A percentile compares a stretch with the other conserved stretches of the same genome.
These are phyloP conservation scores for Dipodomys merriami DNA, from an alignment of 2,113 vertebrate genomes.

Conservation along the genomic window DNA sequence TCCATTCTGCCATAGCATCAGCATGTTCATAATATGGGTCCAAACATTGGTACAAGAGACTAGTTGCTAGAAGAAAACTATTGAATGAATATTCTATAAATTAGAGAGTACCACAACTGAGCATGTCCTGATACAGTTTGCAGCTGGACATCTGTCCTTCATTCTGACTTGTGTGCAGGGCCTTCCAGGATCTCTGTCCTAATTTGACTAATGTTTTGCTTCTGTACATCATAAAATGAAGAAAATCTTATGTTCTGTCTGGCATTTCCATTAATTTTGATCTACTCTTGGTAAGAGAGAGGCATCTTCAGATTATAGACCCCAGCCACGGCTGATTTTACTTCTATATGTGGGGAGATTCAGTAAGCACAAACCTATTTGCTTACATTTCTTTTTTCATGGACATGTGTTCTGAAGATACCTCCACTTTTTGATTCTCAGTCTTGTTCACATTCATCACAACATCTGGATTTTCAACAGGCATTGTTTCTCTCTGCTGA, in stretches of 20 bases:
- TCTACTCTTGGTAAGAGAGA: accelerated
- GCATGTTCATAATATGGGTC: background rate
- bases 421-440: background rate
- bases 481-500: background rate
- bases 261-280: background rate
- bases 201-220: background rate
- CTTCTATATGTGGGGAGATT: background rate
- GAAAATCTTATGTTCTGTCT: background rate
- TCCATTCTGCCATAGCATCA: accelerated
- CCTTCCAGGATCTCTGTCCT: background rate
- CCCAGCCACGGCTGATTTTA: background rate
- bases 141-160: background rate
- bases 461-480: background rate
- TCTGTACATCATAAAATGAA: background rate
- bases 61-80: background rate
- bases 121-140: background rate
- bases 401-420: background rate
- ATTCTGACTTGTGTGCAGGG: background rate
- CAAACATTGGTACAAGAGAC: too few species aligned
- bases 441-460: background rate
- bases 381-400: background rate
- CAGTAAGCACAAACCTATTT: accelerated
- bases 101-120: background rate
- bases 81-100: background rate
- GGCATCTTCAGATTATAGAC: background rate